These are phyloP conservation scores for Ceriagrion tenellum DNA, from an alignment of 2,888 invertebrate genomes.

Conservation along the genomic window DNA sequence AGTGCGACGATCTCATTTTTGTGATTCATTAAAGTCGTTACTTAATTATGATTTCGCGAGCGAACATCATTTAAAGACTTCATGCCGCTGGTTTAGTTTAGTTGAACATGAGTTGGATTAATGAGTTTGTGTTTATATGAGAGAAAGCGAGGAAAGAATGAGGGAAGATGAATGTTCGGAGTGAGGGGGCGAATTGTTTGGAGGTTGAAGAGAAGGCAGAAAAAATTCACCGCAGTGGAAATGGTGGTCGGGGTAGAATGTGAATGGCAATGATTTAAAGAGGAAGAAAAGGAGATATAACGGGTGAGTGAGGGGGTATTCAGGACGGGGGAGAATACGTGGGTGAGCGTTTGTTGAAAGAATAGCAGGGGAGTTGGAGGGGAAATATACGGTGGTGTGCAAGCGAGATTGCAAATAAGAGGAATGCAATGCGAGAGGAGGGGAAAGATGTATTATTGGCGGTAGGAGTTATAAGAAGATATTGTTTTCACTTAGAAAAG, in stretches of 20 bases:
- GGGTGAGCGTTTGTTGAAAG: neutral
- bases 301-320: neutral
- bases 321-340: neutral
- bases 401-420: neutral
- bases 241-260: neutral
- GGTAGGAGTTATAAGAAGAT: neutral
- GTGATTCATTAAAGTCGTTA: no score
- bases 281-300: neutral
- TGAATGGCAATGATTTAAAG: neutral
- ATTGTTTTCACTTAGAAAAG: constrained; percentile 3
- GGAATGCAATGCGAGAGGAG: neutral
- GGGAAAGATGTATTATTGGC: neutral
- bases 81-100: no score
- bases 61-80: no score
- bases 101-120: no score
- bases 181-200: neutral
- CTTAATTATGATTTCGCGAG: no score
- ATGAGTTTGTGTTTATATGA: neutral
- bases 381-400: neutral
- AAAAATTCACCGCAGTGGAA: neutral
- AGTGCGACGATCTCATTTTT: no score
- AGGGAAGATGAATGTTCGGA: neutral
- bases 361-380: neutral
- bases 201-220: neutral
- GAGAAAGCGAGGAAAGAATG: neutral